phyloP scores from a whole-genome alignment of 2,888 invertebrate genomes.

The Sabatieria punctata region DNA sequence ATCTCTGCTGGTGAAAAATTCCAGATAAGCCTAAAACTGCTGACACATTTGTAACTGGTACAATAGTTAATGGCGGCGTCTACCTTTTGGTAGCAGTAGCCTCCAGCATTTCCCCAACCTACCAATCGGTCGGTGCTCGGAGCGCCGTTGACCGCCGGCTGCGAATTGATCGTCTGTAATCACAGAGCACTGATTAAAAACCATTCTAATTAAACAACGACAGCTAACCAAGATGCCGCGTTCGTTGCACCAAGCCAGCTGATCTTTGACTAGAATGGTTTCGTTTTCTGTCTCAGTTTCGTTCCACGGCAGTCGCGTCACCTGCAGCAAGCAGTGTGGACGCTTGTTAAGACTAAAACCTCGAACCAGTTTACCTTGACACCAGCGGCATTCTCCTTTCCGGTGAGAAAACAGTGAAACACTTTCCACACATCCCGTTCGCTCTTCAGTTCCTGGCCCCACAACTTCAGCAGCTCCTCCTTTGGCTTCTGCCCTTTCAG shows the following conservation, averaged over 20 bases:
- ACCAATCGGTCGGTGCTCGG: slow-evolving; percentile 38
- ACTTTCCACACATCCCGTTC: slow-evolving; percentile 42
- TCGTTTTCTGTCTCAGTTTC: slow-evolving; percentile 38
- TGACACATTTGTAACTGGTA: too few species aligned
- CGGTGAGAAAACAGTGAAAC: slow-evolving; percentile 39
- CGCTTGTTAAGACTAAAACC: background rate
- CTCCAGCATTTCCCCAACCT: slow-evolving; percentile 43
- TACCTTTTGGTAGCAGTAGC: slow-evolving; percentile 45
- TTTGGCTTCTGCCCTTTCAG: slow-evolving; percentile 33
- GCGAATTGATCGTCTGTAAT: slow-evolving; percentile 45
- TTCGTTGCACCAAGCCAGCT: slow-evolving; percentile 35
- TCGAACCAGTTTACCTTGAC: slow-evolving; percentile 33
- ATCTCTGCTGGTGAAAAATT: slow-evolving; percentile 40
- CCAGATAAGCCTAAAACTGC: slow-evolving; percentile 39
- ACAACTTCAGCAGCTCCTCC: slow-evolving; percentile 37
- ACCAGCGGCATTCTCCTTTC: slow-evolving; percentile 29
- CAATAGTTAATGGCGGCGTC: too few species aligned
- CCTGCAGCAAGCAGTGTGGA: slow-evolving; percentile 25
- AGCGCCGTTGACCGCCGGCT: slow-evolving; percentile 42
- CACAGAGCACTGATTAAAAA: too few species aligned
- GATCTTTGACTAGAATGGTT: slow-evolving; percentile 36
- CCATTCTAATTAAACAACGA: slow-evolving; percentile 19
- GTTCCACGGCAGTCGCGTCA: slow-evolving; percentile 41
- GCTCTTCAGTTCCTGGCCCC: slow-evolving; percentile 36
- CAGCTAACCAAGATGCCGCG: slow-evolving; percentile 11